A percentile compares a stretch with the other conserved stretches of the same genome.
phyloP scores from a whole-genome alignment of 1,140 invertebrate species.

The Drosophila nikananu region DNA sequence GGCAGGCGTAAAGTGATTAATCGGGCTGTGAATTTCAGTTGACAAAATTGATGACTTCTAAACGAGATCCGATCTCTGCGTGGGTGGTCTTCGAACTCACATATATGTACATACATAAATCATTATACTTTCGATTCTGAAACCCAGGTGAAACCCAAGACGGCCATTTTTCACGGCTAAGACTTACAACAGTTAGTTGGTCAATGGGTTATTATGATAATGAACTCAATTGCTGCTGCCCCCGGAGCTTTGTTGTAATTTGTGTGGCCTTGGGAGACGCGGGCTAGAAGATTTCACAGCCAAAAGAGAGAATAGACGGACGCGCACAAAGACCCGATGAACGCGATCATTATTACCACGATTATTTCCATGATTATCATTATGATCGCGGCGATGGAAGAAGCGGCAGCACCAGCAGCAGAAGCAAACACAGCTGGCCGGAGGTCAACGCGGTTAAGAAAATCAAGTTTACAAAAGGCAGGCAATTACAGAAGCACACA shows the following conservation, averaged over 20 bases:
- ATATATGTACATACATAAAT: neutral
- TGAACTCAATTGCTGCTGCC: conserved; percentile 74
- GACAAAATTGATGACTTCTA: conserved; percentile 55
- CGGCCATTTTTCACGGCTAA: conserved; percentile 18
- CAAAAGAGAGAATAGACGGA: conserved; percentile 55
- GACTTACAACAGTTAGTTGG: conserved; percentile 64
- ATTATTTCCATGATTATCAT: conserved; percentile 48
- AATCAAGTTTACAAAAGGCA: conserved; percentile 74
- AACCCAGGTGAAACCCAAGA: conserved; percentile 2
- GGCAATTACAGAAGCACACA: conserved; percentile 62
- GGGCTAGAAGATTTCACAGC: conserved; percentile 70
- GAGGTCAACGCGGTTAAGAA: conserved; percentile 72
- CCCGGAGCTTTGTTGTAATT: conserved; percentile 69
- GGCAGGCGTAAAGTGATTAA: conserved; percentile 59
- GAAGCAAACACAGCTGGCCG: conserved; percentile 62
- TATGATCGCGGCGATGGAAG: conserved; percentile 19
- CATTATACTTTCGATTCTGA: conserved; percentile 41
- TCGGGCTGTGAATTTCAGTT: conserved; percentile 43
- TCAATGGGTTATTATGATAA: conserved; percentile 84
- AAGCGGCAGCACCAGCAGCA: conserved; percentile 36
- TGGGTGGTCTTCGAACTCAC: conserved; percentile 16
- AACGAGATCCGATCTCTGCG: conserved; percentile 20
- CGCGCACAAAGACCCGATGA: conserved; percentile 32
- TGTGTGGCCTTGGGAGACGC: conserved; percentile 60
- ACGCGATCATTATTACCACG: conserved; percentile 36